phyloP scores from a whole-genome alignment of 2,113 vertebrate genomes.

The Podarcis raffonei region DNA sequence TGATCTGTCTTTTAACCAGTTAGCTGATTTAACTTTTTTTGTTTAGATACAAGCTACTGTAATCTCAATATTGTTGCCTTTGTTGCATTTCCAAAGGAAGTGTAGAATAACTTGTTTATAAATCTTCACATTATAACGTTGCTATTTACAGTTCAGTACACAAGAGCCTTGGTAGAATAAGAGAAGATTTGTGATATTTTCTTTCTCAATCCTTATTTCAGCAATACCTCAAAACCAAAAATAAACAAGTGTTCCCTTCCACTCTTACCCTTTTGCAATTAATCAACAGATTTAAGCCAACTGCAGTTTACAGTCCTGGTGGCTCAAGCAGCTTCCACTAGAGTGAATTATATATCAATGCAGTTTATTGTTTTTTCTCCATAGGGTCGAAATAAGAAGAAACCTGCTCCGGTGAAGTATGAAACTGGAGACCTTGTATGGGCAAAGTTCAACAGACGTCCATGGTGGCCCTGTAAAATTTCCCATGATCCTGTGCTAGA shows the following conservation, averaged over 20 bases:
- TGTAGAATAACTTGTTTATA: not conserved
- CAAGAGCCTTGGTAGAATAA: not conserved
- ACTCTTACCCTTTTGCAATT: not conserved
- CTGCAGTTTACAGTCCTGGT: not conserved
- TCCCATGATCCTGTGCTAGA: slow-evolving; percentile 84
- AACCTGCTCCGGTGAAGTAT: slow-evolving; percentile 85
- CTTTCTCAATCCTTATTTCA: not conserved
- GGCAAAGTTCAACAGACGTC: slow-evolving; percentile 95
- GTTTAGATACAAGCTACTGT: not conserved
- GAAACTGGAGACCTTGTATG: slow-evolving; percentile 93
- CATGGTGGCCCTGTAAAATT: slow-evolving; percentile 97
- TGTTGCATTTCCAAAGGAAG: not conserved
- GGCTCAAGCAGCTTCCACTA: not conserved
- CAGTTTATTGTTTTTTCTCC: slow-evolving; percentile 66
- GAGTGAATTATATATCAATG: slow-evolving; percentile 23
- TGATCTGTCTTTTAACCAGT: not conserved
- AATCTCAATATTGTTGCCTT: not conserved
- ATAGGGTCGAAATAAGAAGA: slow-evolving; percentile 83
- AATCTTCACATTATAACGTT: not conserved
- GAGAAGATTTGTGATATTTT: not conserved
- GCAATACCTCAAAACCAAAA: not conserved
- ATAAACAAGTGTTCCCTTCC: not conserved
- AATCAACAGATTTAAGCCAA: not conserved
- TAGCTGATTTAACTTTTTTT: not conserved
- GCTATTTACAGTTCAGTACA: not conserved